These are phyloP conservation scores for Abrostola triplasia DNA, from an alignment of 2,888 invertebrate species.

Conservation along the genomic window DNA sequence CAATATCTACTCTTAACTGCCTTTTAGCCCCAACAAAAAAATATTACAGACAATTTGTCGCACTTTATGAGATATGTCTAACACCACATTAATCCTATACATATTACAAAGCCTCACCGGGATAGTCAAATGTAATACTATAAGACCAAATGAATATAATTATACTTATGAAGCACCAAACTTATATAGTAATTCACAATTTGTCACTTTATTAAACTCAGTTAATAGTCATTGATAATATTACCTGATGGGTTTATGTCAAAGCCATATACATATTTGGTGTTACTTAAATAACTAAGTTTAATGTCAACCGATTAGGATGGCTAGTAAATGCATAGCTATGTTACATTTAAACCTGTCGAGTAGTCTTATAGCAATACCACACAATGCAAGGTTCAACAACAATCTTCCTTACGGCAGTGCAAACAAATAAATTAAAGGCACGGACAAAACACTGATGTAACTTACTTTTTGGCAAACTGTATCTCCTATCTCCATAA, in stretches of 20 bases:
- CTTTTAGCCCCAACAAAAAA: slow-evolving; percentile 12
- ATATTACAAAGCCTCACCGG: slow-evolving; percentile 17
- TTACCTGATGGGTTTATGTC: not conserved
- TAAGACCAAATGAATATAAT: slow-evolving; percentile 33
- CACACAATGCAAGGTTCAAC: slow-evolving; percentile 7
- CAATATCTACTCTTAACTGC: not conserved
- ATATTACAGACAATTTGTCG: slow-evolving; percentile 3
- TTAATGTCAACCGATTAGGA: slow-evolving; percentile 11
- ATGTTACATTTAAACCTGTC: slow-evolving; percentile 14
- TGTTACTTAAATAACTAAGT: slow-evolving; percentile 32
- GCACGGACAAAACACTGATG: slow-evolving; percentile 20
- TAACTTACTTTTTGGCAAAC: slow-evolving; percentile 43
- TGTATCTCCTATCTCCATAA: slow-evolving; percentile 16
- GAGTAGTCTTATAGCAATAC: slow-evolving; percentile 21
- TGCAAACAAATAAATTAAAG: slow-evolving; percentile 29
- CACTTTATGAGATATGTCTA: slow-evolving; percentile 13
- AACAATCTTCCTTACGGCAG: slow-evolving; percentile 16
- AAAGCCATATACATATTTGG: slow-evolving; percentile 41
- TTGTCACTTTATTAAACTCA: not conserved
- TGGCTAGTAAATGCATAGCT: slow-evolving; percentile 41
- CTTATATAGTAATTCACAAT: slow-evolving; percentile 17
- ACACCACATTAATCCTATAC: slow-evolving; percentile 21
- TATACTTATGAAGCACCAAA: slow-evolving; percentile 47
- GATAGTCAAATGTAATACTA: slow-evolving; percentile 18
- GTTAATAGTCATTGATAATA: not conserved